Evolutionary conservation across 2,888 invertebrate species (phyloP), one percentile per base, ranked within the genome.

Genomic region (Tetrapedia diversipes): DNA sequence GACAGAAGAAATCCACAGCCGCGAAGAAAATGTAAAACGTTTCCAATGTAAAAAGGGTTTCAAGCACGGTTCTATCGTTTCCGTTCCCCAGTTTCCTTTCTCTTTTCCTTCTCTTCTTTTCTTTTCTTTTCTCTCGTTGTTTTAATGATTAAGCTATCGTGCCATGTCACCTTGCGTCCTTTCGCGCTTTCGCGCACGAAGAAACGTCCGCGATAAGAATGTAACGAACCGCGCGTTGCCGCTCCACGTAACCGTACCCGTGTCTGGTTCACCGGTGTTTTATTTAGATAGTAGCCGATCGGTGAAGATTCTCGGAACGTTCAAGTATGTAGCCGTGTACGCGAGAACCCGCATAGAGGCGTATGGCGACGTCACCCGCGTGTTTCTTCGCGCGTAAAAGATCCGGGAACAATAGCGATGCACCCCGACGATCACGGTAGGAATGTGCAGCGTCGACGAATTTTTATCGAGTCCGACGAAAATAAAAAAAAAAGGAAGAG

Each of bases 381-480:
- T n/a, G 63, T 54, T 80, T 76, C 73, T 67, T 59, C 43, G 61
- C 34, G 73, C 71, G 68, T 59, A 66, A 51, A 70, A 73, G 68
- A 56, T 65, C 41, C 37, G 34, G 43, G 75, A 67, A 66, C 67
- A 51, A n/a, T 41, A 53, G 68, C 70, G 54, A 56, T 80, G 67
- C 72, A 68, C 77, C 80, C 74, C 75, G 77, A 74, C 75, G 77
- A 74, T 77, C 51, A 65, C 67, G 67, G 79, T 86, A 84, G 82
- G 80, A 84, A 85, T 86, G 87, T 83, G 86, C 87, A 85, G 85
- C 79, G 71, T 63, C 45, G 14, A 1, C 11, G 11, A 39, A 57
- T 43, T 64, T 34, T 64, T 27, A 43, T 29, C 34, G 27, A 51
- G 11, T 32, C 27, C 29, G 53, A 45, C 39, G n/a, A 27, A 63